These are phyloP conservation scores for Athalia cordata DNA, from an alignment of 2,888 invertebrate genomes.

Conservation along the genomic window DNA sequence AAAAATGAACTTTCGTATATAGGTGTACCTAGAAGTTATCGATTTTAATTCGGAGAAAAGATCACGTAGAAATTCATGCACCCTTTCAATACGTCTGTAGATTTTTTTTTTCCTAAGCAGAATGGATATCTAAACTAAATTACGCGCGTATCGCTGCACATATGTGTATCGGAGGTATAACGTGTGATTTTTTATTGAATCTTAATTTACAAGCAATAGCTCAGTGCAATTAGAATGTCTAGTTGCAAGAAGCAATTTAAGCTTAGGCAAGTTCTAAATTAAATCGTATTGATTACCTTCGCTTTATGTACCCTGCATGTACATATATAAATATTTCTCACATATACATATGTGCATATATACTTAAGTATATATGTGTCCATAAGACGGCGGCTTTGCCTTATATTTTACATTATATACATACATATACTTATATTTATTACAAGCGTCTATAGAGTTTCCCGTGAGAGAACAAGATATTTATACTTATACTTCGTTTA, in stretches of 20 bases:
- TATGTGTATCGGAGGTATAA: not conserved
- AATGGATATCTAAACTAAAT: too few relatives aligned
- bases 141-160: not conserved
- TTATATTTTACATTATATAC: too few relatives aligned
- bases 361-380: not conserved
- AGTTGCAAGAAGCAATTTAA: constrained; percentile 51
- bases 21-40: too few relatives aligned
- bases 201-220: constrained; percentile 57
- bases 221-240: constrained; percentile 63
- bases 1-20: too few relatives aligned
- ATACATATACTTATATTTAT: too few relatives aligned
- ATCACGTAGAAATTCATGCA: too few relatives aligned
- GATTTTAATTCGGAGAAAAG: too few relatives aligned
- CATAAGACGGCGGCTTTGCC: constrained; percentile 8
- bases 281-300: constrained; percentile 56
- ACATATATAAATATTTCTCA: too few relatives aligned
- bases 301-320: constrained; percentile 7
- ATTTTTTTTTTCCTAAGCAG: too few relatives aligned
- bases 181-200: constrained; percentile 56
- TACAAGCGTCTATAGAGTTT: too few relatives aligned
- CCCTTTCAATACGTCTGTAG: too few relatives aligned
- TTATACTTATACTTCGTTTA: not conserved
- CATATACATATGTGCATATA: not conserved
- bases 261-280: constrained; percentile 59
- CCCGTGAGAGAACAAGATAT: constrained; percentile 42